These are phyloP conservation scores for Hydrozoanthus gracilis DNA, from an alignment of 92 coral and sea anemone genomes.

Conservation along the genomic window DNA sequence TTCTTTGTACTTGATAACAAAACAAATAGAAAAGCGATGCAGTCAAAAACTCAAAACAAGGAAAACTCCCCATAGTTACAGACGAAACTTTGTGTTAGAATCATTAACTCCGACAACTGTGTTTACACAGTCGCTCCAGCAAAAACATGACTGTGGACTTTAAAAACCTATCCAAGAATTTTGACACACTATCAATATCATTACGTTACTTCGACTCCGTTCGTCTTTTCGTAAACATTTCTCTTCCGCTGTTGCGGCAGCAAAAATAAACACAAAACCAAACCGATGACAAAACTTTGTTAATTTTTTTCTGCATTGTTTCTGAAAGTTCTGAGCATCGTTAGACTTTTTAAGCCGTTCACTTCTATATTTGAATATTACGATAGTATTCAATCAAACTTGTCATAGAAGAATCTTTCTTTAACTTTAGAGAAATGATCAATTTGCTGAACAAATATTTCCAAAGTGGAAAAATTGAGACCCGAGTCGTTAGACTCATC, in stretches of 20 bases:
- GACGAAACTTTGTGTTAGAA: slow-evolving; percentile 17
- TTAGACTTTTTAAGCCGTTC: neutral
- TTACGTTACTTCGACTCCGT: neutral
- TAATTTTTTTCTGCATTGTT: slow-evolving; percentile 11
- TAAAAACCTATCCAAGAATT: too few relatives aligned
- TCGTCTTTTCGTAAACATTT: neutral
- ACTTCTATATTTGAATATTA: neutral
- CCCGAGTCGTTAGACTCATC: neutral
- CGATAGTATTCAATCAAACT: neutral
- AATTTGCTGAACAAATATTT: slow-evolving; percentile 5
- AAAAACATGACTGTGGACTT: neutral
- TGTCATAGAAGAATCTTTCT: neutral
- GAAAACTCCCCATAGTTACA: slow-evolving; percentile 35
- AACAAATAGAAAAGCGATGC: slow-evolving; percentile 22
- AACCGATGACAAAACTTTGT: neutral
- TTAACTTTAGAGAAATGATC: neutral
- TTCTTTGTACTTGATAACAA: slow-evolving; percentile 19
- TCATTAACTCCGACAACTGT: slow-evolving; percentile 24
- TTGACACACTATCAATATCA: too few relatives aligned
- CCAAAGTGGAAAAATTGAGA: neutral
- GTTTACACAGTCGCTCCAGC: slow-evolving; percentile 31
- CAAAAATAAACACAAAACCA: neutral
- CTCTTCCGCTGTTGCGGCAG: neutral
- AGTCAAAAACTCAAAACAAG: slow-evolving; percentile 22
- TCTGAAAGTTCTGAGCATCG: neutral